These are phyloP conservation scores for Pipistrellus pygmaeus DNA, from an alignment of 2,797 vertebrate species.

Conservation along the genomic window DNA sequence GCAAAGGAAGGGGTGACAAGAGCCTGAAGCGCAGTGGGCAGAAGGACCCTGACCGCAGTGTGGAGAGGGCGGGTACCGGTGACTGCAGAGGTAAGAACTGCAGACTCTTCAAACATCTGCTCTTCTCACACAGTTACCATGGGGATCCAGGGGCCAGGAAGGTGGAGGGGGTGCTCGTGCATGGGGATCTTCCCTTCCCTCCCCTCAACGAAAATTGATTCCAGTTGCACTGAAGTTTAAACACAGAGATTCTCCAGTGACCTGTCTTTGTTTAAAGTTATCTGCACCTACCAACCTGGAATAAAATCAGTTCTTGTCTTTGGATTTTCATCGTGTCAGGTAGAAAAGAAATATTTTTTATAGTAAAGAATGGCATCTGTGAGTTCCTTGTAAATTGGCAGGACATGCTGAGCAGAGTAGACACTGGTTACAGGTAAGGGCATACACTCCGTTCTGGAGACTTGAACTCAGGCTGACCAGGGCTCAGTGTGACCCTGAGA, in stretches of 20 bases:
- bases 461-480: not conserved
- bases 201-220: not conserved
- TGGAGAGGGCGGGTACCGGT: not conserved
- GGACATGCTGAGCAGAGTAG: not conserved
- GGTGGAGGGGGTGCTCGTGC: not conserved
- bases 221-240: not conserved
- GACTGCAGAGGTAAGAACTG: not conserved
- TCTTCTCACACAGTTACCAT: not conserved
- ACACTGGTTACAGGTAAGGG: not conserved
- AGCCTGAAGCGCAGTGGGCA: not conserved
- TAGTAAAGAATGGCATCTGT: not conserved
- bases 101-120: not conserved
- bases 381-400: not conserved
- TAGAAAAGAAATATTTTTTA: constrained; percentile 12
- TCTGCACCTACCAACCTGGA: not conserved
- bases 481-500: not conserved
- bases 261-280: not conserved
- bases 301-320: not conserved
- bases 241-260: not conserved
- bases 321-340: not conserved
- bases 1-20: not conserved
- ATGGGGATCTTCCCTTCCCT: not conserved
- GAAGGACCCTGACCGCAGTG: not conserved
- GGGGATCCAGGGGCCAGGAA: not conserved
- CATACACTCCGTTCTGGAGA: not conserved